Evolutionary conservation across 2,113 vertebrate species (phyloP), one percentile per base, ranked within the genome.

Genomic region (Sisor rabdophorus): DNA sequence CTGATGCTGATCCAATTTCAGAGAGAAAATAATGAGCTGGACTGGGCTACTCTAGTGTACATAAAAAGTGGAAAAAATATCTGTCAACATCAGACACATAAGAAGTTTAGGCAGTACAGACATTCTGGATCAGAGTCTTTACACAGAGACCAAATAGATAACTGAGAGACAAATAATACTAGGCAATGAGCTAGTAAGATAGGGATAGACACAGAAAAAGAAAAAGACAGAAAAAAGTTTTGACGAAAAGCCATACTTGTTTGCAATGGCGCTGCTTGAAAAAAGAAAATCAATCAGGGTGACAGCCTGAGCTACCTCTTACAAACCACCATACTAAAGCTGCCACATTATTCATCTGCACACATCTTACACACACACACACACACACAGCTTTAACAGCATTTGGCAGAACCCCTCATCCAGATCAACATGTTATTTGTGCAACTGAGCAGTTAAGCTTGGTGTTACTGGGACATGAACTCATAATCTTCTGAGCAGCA

Each of bases 221-320:
- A 36, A 61, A 59, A 19, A 13, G 30, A n/a, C 40, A 59, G 24
- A 48, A 55, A 47, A 59, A 75, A 72, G 52, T 55, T 28, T 58
- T 67, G 68, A 59, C 47, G 6, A 68, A 76, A 28, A 78, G 40
- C 52, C 67, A 71, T 28, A 64, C 77, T 78, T 80, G 76, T 76
- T 81, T 81, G 54, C 53, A 47, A 28, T 69, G 16, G 73, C 73
- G 44, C 71, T 16, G 73, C 69, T 81, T 55, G 63, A 76, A 79
- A 80, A 83, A 76, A 77, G 80, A 60, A 84, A 83, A 83, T 86
- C 83, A 83, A 83, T 82, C 80, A 83, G 54, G 22, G 60, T 75
- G 73, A 83, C 81, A 83, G 81, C 44, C 71, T 71, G 47, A 75
- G 78, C 56, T 73, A 69, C 69, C 83, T 76, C 76, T 69, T 79